Conservation (phyloP, 2,888 invertebrate genomes). For the Phlogophora meticulosa region DNA sequence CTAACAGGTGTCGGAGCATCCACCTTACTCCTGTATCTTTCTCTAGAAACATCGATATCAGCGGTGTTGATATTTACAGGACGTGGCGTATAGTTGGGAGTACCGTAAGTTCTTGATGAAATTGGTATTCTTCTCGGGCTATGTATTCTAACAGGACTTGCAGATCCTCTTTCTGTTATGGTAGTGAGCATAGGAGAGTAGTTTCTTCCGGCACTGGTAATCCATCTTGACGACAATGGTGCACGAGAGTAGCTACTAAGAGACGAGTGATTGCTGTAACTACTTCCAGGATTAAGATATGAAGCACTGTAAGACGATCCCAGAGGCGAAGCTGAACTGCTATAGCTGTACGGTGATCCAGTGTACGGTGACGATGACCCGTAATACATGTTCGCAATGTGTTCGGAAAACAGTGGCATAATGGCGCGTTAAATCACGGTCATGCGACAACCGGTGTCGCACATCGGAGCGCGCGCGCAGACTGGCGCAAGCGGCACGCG, state of each 20-base stretch:
- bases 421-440: conserved; percentile 68
- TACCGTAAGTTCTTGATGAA: conserved; percentile 87
- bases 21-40: conserved; percentile 89
- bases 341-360: conserved; percentile 87
- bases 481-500: conserved; percentile 72
- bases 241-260: conserved; percentile 91
- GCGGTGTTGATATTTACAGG: conserved; percentile 96
- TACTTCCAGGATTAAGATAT: conserved; percentile 88
- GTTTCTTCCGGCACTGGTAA: conserved; percentile 83
- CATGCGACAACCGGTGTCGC: conserved; percentile 73
- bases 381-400: conserved; percentile 92
- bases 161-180: conserved; percentile 90
- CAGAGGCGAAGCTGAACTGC: conserved; percentile 83
- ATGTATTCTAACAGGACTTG: conserved; percentile 83
- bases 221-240: conserved; percentile 83
- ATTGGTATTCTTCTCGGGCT: conserved; percentile 87
- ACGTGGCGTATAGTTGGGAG: conserved; percentile 88
- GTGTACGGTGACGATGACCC: conserved; percentile 87
- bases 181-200: conserved; percentile 95
- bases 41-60: conserved; percentile 95
- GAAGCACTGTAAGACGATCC: conserved; percentile 88
- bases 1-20: conserved; percentile 54
- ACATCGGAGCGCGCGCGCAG: conserved; percentile 76
- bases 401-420: conserved; percentile 94
- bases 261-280: conserved; percentile 87